Base-by-base conservation (phyloP, 2,797 vertebrate genomes). In the Chloroceryle inda region DNA sequence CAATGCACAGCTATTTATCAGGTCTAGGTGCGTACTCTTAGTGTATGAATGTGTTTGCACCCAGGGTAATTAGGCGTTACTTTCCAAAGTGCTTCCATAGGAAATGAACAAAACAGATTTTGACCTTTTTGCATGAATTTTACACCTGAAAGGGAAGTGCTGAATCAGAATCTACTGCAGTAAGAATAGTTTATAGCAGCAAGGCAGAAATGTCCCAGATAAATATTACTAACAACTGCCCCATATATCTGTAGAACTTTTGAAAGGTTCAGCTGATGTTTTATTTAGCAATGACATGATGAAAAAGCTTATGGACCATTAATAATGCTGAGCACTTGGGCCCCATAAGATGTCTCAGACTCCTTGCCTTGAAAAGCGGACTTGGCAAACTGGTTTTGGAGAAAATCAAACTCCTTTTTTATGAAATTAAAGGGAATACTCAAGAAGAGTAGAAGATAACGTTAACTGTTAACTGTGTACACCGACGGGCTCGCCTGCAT, bases 221-320 rank as follows among this genome's bases (percentile, higher is more conserved):
- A 97, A 97, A 95, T 95, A 68, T 52, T 95, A 93, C 95, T 88
- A 92, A 71, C 23, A 88, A 91, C 79, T 94, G 84, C 78, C 81
- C 95, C 92, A 44, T 97, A 95, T 96, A 96, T 94, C 94, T 95
- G 58, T 55, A 93, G 76, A 89, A 75, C 62, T 94, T 92, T 64
- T 55, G 81, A 71, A 79, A 67, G 82, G 75, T 96, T 97, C 67
- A 68, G 92, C 91, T 84, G 78, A 53, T 96, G 42, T 96, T 97
- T 97, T 96, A 93, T 97, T 97, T 97, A 93, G 81, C 69, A 97
- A 92, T 55, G 94, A 67, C 53, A 67, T 45, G 79, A 85, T 95
- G 92, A 94, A 97, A 97, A 94, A 96, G 74, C 94, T 93, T 85
- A 92, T 44, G 89, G 94, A 80, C 68, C 92, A 91, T 96, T 89